These are phyloP conservation scores for Lordiphosa mommai DNA, from an alignment of 1,140 invertebrate species.

Conservation along the genomic window DNA sequence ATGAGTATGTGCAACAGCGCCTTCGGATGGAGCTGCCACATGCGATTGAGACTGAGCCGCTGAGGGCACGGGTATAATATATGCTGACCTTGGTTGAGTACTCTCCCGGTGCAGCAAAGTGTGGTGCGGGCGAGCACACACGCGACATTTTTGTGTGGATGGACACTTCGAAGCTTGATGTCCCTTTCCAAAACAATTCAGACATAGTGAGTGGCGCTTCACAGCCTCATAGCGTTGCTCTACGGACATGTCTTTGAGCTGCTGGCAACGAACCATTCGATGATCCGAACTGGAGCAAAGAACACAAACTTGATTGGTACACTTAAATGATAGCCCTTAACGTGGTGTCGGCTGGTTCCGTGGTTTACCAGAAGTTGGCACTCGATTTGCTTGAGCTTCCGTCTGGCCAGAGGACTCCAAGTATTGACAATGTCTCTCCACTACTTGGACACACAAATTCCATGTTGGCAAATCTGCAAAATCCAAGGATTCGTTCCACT, in stretches of 20 bases:
- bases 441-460: not conserved
- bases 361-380: not conserved
- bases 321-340: not conserved
- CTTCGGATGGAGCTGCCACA: not conserved
- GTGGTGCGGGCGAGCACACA: not conserved
- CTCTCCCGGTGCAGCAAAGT: not conserved
- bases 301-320: not conserved
- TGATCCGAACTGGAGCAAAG: too few relatives aligned
- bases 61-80: too few relatives aligned
- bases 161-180: not conserved
- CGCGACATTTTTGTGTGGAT: not conserved
- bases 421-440: not conserved
- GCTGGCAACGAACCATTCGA: too few relatives aligned
- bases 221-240: not conserved
- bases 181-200: not conserved
- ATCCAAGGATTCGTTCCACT: too few relatives aligned
- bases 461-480: too few relatives aligned
- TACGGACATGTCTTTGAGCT: too few relatives aligned
- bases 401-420: not conserved
- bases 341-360: not conserved
- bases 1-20: not conserved
- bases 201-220: not conserved
- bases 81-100: not conserved
- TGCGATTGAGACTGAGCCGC: not conserved
- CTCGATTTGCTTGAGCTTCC: not conserved